These are phyloP conservation scores for Synodontis membranacea DNA, from an alignment of 2,113 vertebrate species.

Conservation along the genomic window DNA sequence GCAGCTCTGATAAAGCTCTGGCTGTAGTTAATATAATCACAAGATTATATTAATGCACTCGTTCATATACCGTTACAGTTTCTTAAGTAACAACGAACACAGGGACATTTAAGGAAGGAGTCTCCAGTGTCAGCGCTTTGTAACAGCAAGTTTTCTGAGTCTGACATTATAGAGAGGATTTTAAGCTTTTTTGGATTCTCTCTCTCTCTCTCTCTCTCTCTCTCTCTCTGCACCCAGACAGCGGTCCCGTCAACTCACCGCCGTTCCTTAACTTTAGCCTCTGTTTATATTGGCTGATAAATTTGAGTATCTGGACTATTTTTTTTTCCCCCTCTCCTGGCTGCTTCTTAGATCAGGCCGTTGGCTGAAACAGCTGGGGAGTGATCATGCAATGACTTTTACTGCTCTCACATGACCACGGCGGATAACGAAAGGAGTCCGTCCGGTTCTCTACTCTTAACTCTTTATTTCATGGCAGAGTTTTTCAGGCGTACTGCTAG, in stretches of 20 bases:
- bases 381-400: slow-evolving; percentile 1
- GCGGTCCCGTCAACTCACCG: neutral
- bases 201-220: slow-evolving; percentile 17
- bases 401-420: neutral
- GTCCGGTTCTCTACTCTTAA: neutral
- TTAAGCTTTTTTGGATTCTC: neutral
- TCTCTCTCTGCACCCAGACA: neutral
- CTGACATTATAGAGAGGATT: neutral
- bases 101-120: neutral
- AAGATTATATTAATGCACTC: neutral
- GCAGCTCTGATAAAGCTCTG: neutral
- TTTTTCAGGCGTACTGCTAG: neutral
- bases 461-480: neutral
- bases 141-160: neutral
- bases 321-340: neutral
- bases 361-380: slow-evolving; percentile 27
- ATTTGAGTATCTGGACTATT: slow-evolving; percentile 11
- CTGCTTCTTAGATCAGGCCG: neutral
- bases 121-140: neutral
- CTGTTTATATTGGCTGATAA: slow-evolving; percentile 28
- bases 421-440: neutral
- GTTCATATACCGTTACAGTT: neutral
- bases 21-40: neutral
- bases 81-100: too few relatives aligned
- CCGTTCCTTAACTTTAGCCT: slow-evolving; percentile 8